A percentile compares a stretch with the other conserved stretches of the same genome.
These are phyloP conservation scores for Epirrhoe tristata DNA, from an alignment of 2,888 invertebrate genomes.

Conservation along the genomic window DNA sequence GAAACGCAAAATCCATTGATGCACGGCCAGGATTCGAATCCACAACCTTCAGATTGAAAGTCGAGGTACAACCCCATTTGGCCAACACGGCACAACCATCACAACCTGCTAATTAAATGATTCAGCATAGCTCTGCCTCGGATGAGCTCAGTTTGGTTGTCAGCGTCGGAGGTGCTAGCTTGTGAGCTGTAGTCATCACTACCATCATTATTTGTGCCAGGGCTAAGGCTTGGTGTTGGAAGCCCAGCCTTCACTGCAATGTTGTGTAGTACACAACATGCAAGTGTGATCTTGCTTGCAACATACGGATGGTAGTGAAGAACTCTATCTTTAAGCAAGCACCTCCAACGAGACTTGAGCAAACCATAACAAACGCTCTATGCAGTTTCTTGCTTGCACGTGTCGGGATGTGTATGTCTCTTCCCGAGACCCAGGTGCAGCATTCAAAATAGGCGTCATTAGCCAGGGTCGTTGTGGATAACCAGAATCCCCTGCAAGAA, in stretches of 20 bases:
- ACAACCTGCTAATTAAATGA: constrained; percentile 16
- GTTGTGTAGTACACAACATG: constrained; percentile 48
- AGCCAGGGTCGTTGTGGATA: constrained; percentile 41
- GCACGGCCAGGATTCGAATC: too few species aligned
- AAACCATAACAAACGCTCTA: constrained; percentile 45
- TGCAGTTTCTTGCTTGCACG: constrained; percentile 28
- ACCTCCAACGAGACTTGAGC: constrained; percentile 41
- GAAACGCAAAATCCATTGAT: too few species aligned
- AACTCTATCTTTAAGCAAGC: constrained; percentile 39
- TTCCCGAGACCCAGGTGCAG: constrained; percentile 40
- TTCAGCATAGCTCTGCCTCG: constrained; percentile 21
- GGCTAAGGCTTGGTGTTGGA: constrained; percentile 16
- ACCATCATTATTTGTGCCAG: constrained; percentile 12
- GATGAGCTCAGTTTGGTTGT: constrained; percentile 12
- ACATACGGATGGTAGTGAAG: constrained; percentile 45
- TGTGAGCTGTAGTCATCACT: constrained; percentile 5
- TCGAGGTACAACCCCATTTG: too few species aligned
- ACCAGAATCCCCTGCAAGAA: constrained; percentile 32
- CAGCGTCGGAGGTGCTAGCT: constrained; percentile 13
- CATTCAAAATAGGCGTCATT: constrained; percentile 45
- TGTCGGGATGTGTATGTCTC: constrained; percentile 41
- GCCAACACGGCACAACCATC: constrained; percentile 2
- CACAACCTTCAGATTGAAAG: too few species aligned
- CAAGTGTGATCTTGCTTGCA: constrained; percentile 40
- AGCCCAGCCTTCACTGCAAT: constrained; percentile 36